Percentiles rank a stretch among this genome's conserved stretches.
Conservation (phyloP, 35 echinoderm and acorn worm species). For the Ophiothrix spiculata region DNA sequence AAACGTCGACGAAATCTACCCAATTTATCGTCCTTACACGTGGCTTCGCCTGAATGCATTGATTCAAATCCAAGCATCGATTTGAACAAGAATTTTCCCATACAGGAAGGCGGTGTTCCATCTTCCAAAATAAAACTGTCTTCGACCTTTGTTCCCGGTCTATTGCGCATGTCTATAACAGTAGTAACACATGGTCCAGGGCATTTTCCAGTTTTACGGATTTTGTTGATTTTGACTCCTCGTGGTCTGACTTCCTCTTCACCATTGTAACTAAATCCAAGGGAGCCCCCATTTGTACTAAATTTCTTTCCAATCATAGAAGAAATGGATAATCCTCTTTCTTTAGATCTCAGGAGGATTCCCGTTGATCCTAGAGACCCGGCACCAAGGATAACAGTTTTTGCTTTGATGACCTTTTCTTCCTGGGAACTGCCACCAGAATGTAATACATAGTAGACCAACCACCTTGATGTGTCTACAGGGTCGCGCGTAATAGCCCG, state of each 20-base stretch:
- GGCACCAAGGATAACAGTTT: constrained; percentile 54
- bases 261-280: constrained; percentile 75
- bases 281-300: constrained; percentile 65
- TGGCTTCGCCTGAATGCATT: constrained; percentile 43
- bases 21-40: constrained; percentile 50
- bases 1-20: constrained; percentile 36
- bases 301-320: constrained; percentile 45
- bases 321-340: constrained; percentile 49
- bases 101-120: constrained; percentile 49
- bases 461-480: too few relatives aligned
- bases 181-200: constrained; percentile 49
- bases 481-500: too few relatives aligned
- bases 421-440: too few relatives aligned
- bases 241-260: constrained; percentile 46
- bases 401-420: constrained; percentile 43
- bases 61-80: constrained; percentile 13
- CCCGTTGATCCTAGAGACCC: constrained; percentile 63
- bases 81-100: constrained; percentile 45
- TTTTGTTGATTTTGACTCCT: constrained; percentile 39
- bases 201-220: constrained; percentile 35
- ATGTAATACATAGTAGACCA: too few relatives aligned
- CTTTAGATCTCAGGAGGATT: constrained; percentile 55
- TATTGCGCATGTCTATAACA: constrained; percentile 54
- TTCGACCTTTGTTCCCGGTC: constrained; percentile 30
- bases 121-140: constrained; percentile 63